These are phyloP conservation scores for Drosophila rufa DNA, from an alignment of 1,140 invertebrate species.

Conservation along the genomic window DNA sequence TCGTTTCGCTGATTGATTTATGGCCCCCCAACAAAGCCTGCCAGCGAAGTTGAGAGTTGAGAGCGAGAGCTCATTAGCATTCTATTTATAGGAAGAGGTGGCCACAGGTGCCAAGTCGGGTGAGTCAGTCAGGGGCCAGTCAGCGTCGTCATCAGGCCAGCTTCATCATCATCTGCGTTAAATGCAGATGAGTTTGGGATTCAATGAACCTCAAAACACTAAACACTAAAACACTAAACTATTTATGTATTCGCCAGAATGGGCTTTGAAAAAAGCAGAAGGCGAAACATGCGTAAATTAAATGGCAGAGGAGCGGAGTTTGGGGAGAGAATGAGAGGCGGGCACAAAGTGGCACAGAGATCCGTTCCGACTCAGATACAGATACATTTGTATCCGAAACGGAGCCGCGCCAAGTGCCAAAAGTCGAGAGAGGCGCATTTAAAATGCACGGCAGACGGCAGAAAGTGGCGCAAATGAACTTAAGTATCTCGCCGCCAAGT, in stretches of 20 bases:
- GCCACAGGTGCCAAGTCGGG: not conserved
- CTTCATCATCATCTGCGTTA: conserved; percentile 3
- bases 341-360: conserved; percentile 59
- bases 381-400: conserved; percentile 46
- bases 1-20: conserved; percentile 48
- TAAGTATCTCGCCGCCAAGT: conserved; percentile 67
- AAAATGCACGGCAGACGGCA: conserved; percentile 61
- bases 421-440: conserved; percentile 42
- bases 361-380: conserved; percentile 46
- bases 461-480: conserved; percentile 82
- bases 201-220: conserved; percentile 17
- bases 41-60: not conserved
- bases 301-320: conserved; percentile 31
- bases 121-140: conserved; percentile 7
- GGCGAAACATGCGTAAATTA: conserved; percentile 24
- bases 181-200: conserved; percentile 31
- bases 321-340: conserved; percentile 17
- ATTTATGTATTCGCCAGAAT: conserved; percentile 22
- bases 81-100: conserved; percentile 29
- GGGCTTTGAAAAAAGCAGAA: not conserved
- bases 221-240: conserved; percentile 20
- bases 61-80: conserved; percentile 28
- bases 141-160: not conserved
- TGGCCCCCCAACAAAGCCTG: conserved; percentile 1
- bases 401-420: conserved; percentile 10